Conservation (phyloP, 2,797 vertebrate species). For the Anguilla pacifica region DNA sequence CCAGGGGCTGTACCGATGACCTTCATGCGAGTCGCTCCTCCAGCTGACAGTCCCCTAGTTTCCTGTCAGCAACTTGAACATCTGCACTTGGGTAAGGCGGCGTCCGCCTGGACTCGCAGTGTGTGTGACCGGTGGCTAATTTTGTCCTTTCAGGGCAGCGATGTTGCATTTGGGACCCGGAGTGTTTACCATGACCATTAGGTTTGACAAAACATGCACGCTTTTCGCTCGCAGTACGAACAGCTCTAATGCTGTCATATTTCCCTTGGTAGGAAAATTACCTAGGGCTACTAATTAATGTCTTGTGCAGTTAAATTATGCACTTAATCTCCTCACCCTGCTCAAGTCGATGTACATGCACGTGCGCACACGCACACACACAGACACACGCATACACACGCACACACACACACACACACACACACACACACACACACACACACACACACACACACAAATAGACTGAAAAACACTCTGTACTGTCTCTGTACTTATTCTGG, state of each 20-base stretch:
- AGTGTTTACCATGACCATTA: slow-evolving; percentile 12
- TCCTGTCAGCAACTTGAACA: slow-evolving; percentile 11
- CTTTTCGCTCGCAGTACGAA: not conserved
- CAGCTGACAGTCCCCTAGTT: slow-evolving; percentile 5
- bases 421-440: not conserved
- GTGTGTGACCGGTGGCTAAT: not conserved
- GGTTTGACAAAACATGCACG: not conserved
- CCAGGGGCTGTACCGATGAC: slow-evolving; percentile 9
- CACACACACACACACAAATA: not conserved
- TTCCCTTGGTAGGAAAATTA: slow-evolving; percentile 13
- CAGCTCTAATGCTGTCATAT: slow-evolving; percentile 2
- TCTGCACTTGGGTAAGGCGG: not conserved
- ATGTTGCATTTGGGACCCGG: slow-evolving; percentile 14
- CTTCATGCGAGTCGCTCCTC: not conserved
- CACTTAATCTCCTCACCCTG: slow-evolving; percentile 19
- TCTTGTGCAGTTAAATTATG: slow-evolving; percentile 20
- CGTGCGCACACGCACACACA: slow-evolving; percentile 25
- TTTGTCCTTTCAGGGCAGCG: slow-evolving; percentile 18
- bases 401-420: not conserved
- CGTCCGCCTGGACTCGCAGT: not conserved
- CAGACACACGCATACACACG: not conserved
- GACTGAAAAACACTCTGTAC: slow-evolving; percentile 18
- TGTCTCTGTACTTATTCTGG: not conserved
- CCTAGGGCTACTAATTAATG: slow-evolving; percentile 20
- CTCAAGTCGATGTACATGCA: not conserved